These are phyloP conservation scores for Gavialis gangeticus DNA, from an alignment of 2,113 vertebrate species.

Conservation along the genomic window DNA sequence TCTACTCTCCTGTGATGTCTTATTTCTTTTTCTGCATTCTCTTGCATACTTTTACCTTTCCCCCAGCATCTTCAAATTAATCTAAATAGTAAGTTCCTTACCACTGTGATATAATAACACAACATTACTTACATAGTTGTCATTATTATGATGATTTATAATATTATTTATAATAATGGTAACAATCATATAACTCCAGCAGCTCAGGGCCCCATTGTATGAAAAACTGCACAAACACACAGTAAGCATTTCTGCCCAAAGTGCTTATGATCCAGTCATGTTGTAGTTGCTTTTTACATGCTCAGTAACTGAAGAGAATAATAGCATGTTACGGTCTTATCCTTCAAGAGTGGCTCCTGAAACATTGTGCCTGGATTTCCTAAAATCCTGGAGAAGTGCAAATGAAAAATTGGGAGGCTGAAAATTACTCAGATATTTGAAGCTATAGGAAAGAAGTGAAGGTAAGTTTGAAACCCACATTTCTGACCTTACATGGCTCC, in stretches of 20 bases:
- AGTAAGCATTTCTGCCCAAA: not conserved
- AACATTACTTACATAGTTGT: not conserved
- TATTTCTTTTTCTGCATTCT: not conserved
- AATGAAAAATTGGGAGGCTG: not conserved
- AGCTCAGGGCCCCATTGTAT: accelerated
- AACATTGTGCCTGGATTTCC: not conserved
- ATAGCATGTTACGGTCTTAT: not conserved
- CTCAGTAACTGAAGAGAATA: not conserved
- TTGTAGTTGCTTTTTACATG: not conserved
- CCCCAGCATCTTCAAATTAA: not conserved
- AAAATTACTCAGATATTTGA: not conserved
- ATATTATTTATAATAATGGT: not conserved
- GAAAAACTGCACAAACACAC: not conserved
- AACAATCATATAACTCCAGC: not conserved
- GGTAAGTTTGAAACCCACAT: not conserved
- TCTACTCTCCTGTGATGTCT: accelerated
- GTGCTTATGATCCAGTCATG: not conserved
- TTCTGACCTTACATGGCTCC: not conserved
- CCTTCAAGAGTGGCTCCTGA: not conserved
- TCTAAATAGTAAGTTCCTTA: not conserved
- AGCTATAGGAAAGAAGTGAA: not conserved
- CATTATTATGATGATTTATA: not conserved
- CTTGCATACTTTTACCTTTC: not conserved
- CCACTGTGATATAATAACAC: not conserved
- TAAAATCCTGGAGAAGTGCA: not conserved